Evolutionary conservation across 2,113 vertebrate genomes (phyloP), one percentile per base, ranked within the genome.

Genomic region (Hystrix cristata): DNA sequence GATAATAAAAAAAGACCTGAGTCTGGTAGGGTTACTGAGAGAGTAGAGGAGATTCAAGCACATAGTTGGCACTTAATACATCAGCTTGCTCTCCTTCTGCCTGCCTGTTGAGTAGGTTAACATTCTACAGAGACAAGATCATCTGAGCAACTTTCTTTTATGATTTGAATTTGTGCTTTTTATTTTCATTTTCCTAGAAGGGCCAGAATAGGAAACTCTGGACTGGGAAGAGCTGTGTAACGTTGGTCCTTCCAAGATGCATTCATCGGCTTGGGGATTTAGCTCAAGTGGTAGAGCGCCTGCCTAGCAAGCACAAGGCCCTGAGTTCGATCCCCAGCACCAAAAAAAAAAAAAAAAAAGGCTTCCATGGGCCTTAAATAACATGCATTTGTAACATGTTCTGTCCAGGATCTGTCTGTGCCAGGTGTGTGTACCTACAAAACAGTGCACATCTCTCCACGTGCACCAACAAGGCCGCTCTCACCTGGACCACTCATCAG

Each of bases 141-240:
- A 90, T 88, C 55, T 87, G 78, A 86, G 38, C 27, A 86, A 51
- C 89, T 79, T 91, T 96, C 85, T 92, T 59, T 69, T 57, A 74
- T 57, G 84, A 91, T 57, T 72, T 57, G 1, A 72, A 43, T 53
- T 71, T 90, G 65, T 71, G n/a, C 85, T 78, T 85, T 78, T 46
- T 48, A 51, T 51, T 78, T 51, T 78, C 51, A 34, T 76, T 95
- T 94, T 94, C 79, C 74, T 60, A 23, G 71, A 96, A 89, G 74
- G 53, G 74, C 8, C 65, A 15, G 16, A 78, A 76, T 34, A 83
- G 51, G 38, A 91, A 94, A 55, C 48, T 53, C 43, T 27, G 48
- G 53, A 34, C 60, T 85, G 79, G 67, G 82, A 82, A 79, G 62
- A 78, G 12, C 67, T 55, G 9, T 7, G 2, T n/a, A 57, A 59